Base-by-base conservation (phyloP, 2,888 invertebrate species). In the Hemithea aestivaria region DNA sequence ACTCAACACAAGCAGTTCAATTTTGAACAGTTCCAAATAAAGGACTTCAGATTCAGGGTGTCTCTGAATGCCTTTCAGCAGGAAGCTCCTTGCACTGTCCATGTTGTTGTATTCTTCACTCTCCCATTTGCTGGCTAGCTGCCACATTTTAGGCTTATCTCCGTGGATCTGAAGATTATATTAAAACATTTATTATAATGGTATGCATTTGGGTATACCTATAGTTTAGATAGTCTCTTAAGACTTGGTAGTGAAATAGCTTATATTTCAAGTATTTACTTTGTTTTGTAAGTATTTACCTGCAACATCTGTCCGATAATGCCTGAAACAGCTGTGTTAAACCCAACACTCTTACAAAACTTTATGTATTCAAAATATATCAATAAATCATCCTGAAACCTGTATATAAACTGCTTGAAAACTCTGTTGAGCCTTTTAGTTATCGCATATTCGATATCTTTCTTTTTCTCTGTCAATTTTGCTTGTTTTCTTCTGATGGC, bases 321-420 rank as follows among this genome's bases (percentile, higher is more conserved):
- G 8, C 85, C 80, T 6, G 89, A 85, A 9, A 90, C 87, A 28
- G 90, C 88, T 33, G 81, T 66, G 11, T 83, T 72, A 53, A 88
- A 90, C 5, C 89, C 87, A 12, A 91, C 90, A 66, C 90, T 89
- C 56, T 90, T 92, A 58, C 93, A 93, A 68, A 95, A 96, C 58
- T 93, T 92, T 34, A 96, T 91, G 60, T 93, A 94, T 26, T 92
- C 91, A 57, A 93, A 87, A 91, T 94, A 95, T 37, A 96, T 84
- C 49, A 91, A 89, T 23, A 92, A 75, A 62, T 96, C 94, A 59
- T 91, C 89, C 56, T 92, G 90, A 62, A 92, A 95, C 48, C 90
- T 87, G 20, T 85, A 83, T 35, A 93, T 85, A 10, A 91, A 91
- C 53, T 91, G 91, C 64, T 91, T 92, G 63, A 94, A 96, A 10